These are phyloP conservation scores for Cantharis lateralis DNA, from an alignment of 2,888 invertebrate species.

Conservation along the genomic window DNA sequence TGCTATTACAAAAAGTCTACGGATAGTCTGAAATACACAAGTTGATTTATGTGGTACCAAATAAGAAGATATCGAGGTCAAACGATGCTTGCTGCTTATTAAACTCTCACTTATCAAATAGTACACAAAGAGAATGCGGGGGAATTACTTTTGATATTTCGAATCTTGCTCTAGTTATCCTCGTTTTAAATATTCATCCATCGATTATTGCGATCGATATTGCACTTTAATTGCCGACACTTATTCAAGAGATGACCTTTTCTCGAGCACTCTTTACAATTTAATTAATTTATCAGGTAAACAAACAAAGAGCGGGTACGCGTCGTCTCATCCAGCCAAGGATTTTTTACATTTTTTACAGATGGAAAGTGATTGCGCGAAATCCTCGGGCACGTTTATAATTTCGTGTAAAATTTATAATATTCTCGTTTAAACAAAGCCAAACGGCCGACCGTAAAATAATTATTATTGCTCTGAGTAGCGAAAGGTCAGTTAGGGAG, in stretches of 20 bases:
- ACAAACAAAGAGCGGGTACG: not conserved
- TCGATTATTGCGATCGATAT: not conserved
- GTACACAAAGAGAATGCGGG: not conserved
- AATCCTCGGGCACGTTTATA: not conserved
- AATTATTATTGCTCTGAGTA: not conserved
- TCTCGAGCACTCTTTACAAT: not conserved
- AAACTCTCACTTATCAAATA: slow-evolving; percentile 1
- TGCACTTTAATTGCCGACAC: not conserved
- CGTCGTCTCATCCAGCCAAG: not conserved
- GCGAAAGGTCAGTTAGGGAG: not conserved
- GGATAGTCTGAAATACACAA: not conserved
- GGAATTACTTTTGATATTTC: not conserved
- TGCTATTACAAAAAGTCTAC: not conserved
- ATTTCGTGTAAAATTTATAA: not conserved
- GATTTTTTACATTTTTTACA: not conserved
- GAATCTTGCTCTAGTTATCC: not conserved
- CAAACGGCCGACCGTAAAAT: not conserved
- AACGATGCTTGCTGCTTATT: not conserved
- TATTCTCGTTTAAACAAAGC: slow-evolving; percentile 2
- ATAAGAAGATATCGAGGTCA: slow-evolving; percentile 7
- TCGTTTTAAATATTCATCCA: not conserved
- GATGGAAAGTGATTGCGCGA: slow-evolving; percentile 1
- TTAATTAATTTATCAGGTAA: not conserved
- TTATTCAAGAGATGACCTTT: not conserved
- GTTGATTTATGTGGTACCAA: not conserved